Evolutionary conservation across 1,140 invertebrate species (phyloP).

Genomic region (Diprion similis): DNA sequence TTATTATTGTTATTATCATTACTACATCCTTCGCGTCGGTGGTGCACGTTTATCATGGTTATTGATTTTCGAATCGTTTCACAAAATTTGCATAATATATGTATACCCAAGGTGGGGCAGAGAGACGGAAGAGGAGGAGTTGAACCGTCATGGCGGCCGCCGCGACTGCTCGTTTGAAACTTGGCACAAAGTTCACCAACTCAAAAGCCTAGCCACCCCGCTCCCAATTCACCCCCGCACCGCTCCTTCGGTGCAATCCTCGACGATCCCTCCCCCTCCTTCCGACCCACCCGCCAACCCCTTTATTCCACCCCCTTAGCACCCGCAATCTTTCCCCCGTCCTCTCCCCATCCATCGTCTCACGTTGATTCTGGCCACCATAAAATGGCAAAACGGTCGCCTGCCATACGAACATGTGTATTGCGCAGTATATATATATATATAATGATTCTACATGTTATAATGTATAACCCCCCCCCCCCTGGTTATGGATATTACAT

Average conservation of each 20-base stretch:
- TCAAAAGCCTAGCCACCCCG: not conserved
- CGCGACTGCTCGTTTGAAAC: not conserved
- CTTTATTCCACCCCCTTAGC: not conserved
- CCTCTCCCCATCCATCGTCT: not conserved
- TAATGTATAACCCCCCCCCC: too few relatives aligned
- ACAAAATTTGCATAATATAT: not conserved
- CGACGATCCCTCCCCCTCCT: not conserved
- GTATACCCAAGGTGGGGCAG: not conserved
- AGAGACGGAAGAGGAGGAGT: not conserved
- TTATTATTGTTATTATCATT: not conserved
- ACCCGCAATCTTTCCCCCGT: not conserved
- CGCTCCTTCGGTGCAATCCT: not conserved
- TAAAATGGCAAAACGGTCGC: too few relatives aligned
- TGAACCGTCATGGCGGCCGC: not conserved
- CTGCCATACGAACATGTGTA: too few relatives aligned
- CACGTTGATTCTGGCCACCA: too few relatives aligned
- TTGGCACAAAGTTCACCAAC: conserved; percentile 7
- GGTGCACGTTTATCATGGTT: not conserved
- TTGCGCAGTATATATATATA: too few relatives aligned
- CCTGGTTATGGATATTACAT: too few relatives aligned
- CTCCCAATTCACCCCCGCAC: not conserved
- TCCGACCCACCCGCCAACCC: too few relatives aligned
- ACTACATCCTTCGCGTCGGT: not conserved
- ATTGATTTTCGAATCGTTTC: conserved; percentile 5
- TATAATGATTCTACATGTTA: too few relatives aligned